Evolutionary conservation across 1,140 invertebrate genomes (phyloP).

Genomic region (Neodiprion fabricii): DNA sequence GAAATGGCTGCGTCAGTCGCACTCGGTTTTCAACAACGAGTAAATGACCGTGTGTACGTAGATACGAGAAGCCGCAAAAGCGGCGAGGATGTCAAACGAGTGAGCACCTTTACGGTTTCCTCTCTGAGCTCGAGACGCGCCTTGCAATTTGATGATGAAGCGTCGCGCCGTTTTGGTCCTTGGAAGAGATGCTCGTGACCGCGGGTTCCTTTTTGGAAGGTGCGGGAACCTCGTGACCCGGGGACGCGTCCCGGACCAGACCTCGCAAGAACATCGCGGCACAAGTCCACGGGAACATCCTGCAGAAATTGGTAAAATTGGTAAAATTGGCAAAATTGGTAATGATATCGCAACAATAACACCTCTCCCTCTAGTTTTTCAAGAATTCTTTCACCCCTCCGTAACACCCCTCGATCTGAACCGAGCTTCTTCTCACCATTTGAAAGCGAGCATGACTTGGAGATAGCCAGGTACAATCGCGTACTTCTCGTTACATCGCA

Average conservation of each 20-base stretch:
- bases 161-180: constrained; percentile 41
- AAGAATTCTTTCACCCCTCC: too few relatives aligned
- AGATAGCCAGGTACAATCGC: constrained; percentile 81
- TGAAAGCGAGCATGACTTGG: constrained; percentile 69
- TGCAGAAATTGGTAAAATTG: constrained; percentile 50
- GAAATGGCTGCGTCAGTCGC: too few relatives aligned
- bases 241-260: constrained; percentile 70
- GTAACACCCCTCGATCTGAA: constrained; percentile 2
- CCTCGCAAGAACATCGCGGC: constrained; percentile 67
- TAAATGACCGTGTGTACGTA: too few relatives aligned
- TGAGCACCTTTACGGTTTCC: constrained; percentile 48
- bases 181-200: constrained; percentile 27
- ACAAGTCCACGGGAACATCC: constrained; percentile 74
- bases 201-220: neutral
- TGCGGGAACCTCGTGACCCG: constrained; percentile 44
- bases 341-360: too few relatives aligned
- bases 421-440: constrained; percentile 66
- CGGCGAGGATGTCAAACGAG: too few relatives aligned
- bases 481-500: constrained; percentile 80
- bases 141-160: constrained; percentile 55
- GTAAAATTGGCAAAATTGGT: neutral
- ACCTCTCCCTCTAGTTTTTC: too few relatives aligned
- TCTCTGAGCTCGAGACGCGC: constrained; percentile 55
- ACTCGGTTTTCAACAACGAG: too few relatives aligned
- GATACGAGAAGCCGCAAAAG: too few relatives aligned